Percentiles rank a stretch among this genome's conserved stretches.
These are phyloP conservation scores for Luperina testacea DNA, from an alignment of 2,888 invertebrate genomes.

Conservation along the genomic window DNA sequence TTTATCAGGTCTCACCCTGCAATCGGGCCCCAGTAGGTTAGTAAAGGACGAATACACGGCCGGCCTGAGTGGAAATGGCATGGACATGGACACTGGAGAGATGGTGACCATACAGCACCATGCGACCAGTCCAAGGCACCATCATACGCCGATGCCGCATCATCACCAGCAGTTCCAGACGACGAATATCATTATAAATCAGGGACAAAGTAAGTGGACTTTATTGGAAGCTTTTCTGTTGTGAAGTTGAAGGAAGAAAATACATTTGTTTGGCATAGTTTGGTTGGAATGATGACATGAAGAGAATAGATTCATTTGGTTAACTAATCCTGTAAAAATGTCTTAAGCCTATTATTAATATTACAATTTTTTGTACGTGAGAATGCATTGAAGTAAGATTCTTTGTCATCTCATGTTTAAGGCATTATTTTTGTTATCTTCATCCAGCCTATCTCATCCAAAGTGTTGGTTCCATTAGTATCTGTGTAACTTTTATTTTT, in stretches of 20 bases:
- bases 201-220: conserved; percentile 83
- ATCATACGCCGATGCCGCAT: conserved; percentile 84
- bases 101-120: conserved; percentile 88
- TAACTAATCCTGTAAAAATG: not conserved
- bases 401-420: not conserved
- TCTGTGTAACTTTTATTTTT: conserved; percentile 66
- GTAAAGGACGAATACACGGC: conserved; percentile 98
- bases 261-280: conserved; percentile 21
- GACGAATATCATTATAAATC: conserved; percentile 87
- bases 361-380: not conserved
- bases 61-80: conserved; percentile 91
- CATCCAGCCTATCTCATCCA: conserved; percentile 9
- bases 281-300: not conserved
- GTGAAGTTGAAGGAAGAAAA: conserved; percentile 33
- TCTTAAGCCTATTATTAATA: not conserved
- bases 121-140: conserved; percentile 87
- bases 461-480: conserved; percentile 39
- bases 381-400: not conserved
- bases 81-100: conserved; percentile 90
- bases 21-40: conserved; percentile 94
- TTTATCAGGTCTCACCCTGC: conserved; percentile 97
- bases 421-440: not conserved
- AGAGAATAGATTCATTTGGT: not conserved
- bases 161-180: conserved; percentile 87
- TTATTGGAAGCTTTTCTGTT: conserved; percentile 20